Base-by-base conservation (phyloP, 2,888 invertebrate species). In the Pogonocherus hispidulus region DNA sequence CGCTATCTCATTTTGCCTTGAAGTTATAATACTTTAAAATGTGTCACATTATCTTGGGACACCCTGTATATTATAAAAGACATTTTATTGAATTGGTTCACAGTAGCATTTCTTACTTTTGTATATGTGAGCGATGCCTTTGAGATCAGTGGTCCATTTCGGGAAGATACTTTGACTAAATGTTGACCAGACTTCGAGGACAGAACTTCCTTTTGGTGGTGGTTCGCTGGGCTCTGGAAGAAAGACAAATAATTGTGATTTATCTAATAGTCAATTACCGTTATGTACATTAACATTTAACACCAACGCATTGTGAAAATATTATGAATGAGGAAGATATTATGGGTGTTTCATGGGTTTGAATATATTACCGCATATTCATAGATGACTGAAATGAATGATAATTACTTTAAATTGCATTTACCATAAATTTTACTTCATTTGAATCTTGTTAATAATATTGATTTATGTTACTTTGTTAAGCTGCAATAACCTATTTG, bases 141-240 rank as follows among this genome's bases (percentile, higher is more conserved):
- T 56, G 84, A 82, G 56, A 83, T 76, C 56, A 83, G 76, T 65
- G 84, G 80, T 72, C 82, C 82, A 76, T 80, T 83, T 73, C 82
- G 79, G 65, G 83, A 81, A 63, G 84, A 80, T 52, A 84, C 82
- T 75, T 84, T 84, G 55, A 84, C 78, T 66, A 78, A 73, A 71
- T 83, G 82, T 74, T 83, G 84, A 69, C 81, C 81, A 23, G 83
- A 71, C 66, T 78, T 84, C 71, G 70, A 80, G 76, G 77, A 67
- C 47, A 84, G 72, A 23, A 83, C 84, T 76, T 85, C 84, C 70
- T 84, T 84, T 75, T 83, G 84, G 70, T 85, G 85, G 72, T 84
- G 85, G 60, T 83, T 78, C 51, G 84, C 84, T 73, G 85, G 85
- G 80, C 84, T 86, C 86, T 86, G 82, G 16, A 85, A 84, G 23